Conservation (phyloP, 2,797 vertebrate genomes). For the Sylvilagus floridanus region DNA sequence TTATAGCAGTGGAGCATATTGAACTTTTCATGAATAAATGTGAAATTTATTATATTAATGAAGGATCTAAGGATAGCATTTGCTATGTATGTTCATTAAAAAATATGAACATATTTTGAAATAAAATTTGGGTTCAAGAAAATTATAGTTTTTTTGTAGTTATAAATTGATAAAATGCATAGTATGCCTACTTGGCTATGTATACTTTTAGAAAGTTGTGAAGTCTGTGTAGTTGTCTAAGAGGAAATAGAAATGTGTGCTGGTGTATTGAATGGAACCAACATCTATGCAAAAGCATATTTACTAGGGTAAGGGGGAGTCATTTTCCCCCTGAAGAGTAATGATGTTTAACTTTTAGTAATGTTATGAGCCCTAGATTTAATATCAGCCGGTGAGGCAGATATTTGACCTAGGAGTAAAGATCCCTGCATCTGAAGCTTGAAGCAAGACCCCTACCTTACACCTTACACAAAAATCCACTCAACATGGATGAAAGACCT, state of each 20-base stretch:
- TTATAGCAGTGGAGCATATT: neutral
- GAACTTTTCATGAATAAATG: neutral
- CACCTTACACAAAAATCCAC: too few relatives aligned
- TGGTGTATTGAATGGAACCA: neutral
- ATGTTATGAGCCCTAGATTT: neutral
- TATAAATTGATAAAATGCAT: neutral
- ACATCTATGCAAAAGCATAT: neutral
- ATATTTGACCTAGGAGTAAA: too few relatives aligned
- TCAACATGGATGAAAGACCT: too few relatives aligned
- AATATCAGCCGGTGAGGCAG: too few relatives aligned
- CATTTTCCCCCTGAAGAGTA: neutral
- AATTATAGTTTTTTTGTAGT: conserved; percentile 4
- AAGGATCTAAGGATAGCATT: neutral
- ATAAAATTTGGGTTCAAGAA: neutral
- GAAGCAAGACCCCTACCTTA: too few relatives aligned
- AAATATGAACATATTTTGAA: neutral
- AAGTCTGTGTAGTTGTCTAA: neutral
- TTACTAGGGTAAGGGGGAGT: neutral
- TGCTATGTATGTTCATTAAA: neutral
- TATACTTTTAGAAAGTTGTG: neutral
- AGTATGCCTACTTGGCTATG: neutral
- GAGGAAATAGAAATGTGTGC: neutral
- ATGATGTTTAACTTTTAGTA: neutral
- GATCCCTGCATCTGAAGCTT: too few relatives aligned
- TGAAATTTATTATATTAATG: neutral